A percentile compares a stretch with the other conserved stretches of the same genome.
These are phyloP conservation scores for Heliconius nattereri DNA, from an alignment of 1,140 invertebrate genomes.

Conservation along the genomic window DNA sequence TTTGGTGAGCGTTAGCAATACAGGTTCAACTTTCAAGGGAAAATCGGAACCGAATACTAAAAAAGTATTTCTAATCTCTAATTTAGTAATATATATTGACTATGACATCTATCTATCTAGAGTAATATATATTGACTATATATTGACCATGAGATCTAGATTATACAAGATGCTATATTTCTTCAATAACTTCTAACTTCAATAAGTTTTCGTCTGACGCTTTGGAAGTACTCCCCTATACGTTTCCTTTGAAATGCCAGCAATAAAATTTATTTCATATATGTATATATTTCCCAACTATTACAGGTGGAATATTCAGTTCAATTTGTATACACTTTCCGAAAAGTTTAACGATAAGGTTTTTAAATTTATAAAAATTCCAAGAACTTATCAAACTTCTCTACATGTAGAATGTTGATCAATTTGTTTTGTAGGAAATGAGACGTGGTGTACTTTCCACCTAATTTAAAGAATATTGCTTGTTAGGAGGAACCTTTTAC, in stretches of 20 bases:
- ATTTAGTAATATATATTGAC: no score
- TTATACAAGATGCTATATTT: neutral
- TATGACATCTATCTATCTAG: no score
- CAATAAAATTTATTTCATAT: slow-evolving; percentile 4
- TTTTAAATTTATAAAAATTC: neutral
- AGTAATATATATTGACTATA: no score
- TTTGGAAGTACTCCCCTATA: neutral
- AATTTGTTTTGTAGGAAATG: no score
- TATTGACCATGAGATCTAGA: neutral
- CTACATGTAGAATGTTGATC: no score
- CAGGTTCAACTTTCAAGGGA: neutral
- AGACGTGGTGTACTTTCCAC: neutral
- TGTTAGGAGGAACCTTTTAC: neutral
- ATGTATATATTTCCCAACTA: neutral
- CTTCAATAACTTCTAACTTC: slow-evolving; percentile 13
- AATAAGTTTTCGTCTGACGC: slow-evolving; percentile 12
- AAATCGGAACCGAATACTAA: neutral
- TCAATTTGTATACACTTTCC: neutral
- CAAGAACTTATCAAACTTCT: neutral
- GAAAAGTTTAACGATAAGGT: neutral
- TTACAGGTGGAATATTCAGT: slow-evolving; percentile 3
- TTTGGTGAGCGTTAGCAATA: neutral
- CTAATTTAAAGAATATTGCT: neutral
- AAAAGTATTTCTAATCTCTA: no score
- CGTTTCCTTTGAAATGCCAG: slow-evolving; percentile 10